Percentiles rank a stretch among this genome's conserved stretches.
Evolutionary conservation across 2,888 invertebrate genomes (phyloP).

Genomic region (Mechanitis mazaeus): DNA sequence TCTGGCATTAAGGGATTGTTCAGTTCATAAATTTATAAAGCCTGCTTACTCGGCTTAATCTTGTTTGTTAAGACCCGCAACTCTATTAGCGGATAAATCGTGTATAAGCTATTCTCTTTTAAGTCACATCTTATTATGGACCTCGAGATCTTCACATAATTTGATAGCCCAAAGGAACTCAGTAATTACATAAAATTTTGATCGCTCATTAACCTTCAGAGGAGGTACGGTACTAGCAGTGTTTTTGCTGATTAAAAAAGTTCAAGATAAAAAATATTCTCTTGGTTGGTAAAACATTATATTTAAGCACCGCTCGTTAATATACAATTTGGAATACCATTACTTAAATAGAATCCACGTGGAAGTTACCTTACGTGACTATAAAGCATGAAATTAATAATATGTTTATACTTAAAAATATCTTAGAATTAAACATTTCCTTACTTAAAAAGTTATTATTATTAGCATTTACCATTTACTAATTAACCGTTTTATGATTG

Average conservation of each 20-base stretch:
- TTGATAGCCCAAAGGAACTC: constrained; percentile 48
- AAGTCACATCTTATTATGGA: constrained; percentile 51
- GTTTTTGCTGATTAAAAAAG: constrained; percentile 7
- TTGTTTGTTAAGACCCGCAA: constrained; percentile 61
- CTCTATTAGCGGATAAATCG: constrained; percentile 66
- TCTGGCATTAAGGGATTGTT: constrained; percentile 56
- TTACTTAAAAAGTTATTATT: no score
- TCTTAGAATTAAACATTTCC: no score
- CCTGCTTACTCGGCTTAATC: constrained; percentile 58
- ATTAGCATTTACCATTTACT: no score
- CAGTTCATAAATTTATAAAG: constrained; percentile 59
- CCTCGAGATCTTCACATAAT: constrained; percentile 52
- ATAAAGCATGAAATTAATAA: no score
- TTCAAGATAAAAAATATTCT: constrained; percentile 2
- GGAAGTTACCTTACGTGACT: no score
- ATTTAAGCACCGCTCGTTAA: not conserved
- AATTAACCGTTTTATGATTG: no score
- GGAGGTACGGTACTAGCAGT: constrained; percentile 10
- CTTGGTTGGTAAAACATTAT: constrained; percentile 1
- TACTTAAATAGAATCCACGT: no score
- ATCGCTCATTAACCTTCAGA: constrained; percentile 27
- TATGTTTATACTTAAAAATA: no score
- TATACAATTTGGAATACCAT: no score
- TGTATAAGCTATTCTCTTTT: constrained; percentile 68
- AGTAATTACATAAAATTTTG: constrained; percentile 30